These are phyloP conservation scores for Cryptoprocta ferox DNA, from an alignment of 2,797 vertebrate species.

Conservation along the genomic window DNA sequence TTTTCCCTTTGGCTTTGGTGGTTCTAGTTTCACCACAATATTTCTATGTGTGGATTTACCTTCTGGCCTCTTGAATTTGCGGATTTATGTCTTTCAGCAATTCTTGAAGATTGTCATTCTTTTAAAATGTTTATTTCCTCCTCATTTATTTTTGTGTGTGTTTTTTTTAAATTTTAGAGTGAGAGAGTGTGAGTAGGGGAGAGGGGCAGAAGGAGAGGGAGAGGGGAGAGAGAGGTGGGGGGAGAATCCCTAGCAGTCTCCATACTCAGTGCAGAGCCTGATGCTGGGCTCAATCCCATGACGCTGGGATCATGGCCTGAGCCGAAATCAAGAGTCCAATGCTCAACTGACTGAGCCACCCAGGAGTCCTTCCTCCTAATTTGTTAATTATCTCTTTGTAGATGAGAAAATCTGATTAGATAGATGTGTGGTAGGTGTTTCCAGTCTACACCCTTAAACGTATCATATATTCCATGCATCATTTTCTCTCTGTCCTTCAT, in stretches of 20 bases:
- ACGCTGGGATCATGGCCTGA: too few relatives aligned
- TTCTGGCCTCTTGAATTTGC: constrained; percentile 45
- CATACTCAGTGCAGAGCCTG: too few relatives aligned
- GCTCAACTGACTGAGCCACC: too few relatives aligned
- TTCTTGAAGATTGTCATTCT: neutral
- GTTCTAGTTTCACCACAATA: neutral
- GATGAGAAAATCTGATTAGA: neutral
- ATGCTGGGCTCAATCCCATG: too few relatives aligned
- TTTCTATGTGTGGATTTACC: neutral
- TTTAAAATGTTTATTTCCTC: neutral
- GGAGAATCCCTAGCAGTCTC: too few relatives aligned
- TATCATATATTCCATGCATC: neutral
- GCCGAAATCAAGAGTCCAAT: too few relatives aligned
- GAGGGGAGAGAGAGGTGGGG: too few relatives aligned
- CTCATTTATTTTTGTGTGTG: neutral
- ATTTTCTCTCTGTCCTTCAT: neutral
- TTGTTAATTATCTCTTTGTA: neutral
- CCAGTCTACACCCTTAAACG: neutral
- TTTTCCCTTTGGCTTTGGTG: neutral
- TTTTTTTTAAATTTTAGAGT: too few relatives aligned
- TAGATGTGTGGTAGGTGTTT: neutral
- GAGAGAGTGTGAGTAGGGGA: too few relatives aligned
- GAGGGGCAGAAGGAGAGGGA: too few relatives aligned
- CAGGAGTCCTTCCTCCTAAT: neutral
- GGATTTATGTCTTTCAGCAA: constrained; percentile 29